Evolutionary conservation across 30 jellyfish, hydroid and myxozoan genomes (phyloP).

Genomic region (Morbakka virulenta): DNA sequence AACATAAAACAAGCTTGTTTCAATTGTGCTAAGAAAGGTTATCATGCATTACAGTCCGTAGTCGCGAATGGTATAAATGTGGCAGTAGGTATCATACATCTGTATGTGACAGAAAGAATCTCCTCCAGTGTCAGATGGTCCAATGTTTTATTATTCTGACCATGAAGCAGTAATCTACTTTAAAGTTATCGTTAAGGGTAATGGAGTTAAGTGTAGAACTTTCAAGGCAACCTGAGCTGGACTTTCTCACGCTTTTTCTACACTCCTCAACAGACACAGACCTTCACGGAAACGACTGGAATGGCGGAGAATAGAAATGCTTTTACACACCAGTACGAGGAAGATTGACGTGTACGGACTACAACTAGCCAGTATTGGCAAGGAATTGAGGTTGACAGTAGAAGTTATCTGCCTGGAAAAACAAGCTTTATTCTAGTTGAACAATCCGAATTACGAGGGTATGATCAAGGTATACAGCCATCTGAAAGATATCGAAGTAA

Average conservation of each 20-base stretch:
- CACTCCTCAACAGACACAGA: constrained; percentile 14
- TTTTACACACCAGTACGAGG: constrained; percentile 18
- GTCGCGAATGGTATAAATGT: constrained; percentile 46
- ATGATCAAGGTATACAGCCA: constrained; percentile 41
- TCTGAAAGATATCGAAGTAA: constrained; percentile 49
- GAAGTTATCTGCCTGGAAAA: constrained; percentile 50
- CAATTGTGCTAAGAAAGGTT: constrained; percentile 42
- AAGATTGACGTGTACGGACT: constrained; percentile 37
- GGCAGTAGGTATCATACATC: constrained; percentile 63
- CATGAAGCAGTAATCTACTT: constrained; percentile 20
- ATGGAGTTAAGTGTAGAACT: constrained; percentile 45
- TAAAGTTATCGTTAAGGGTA: background rate
- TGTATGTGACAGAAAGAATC: constrained; percentile 38
- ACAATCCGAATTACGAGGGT: constrained; percentile 27
- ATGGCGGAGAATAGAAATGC: constrained; percentile 37
- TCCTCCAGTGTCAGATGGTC: too few species aligned
- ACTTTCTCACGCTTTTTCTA: constrained; percentile 46
- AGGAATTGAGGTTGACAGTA: constrained; percentile 1
- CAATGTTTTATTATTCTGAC: constrained; percentile 16
- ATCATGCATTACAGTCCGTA: constrained; percentile 41
- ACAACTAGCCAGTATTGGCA: constrained; percentile 3
- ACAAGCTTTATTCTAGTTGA: too few species aligned
- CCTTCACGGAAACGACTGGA: constrained; percentile 41
- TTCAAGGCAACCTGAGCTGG: constrained; percentile 67
- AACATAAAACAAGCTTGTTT: constrained; percentile 31